Evolutionary conservation across 2,113 vertebrate genomes (phyloP), one percentile per base, ranked within the genome.

Genomic region (Aegotheles bennettii): DNA sequence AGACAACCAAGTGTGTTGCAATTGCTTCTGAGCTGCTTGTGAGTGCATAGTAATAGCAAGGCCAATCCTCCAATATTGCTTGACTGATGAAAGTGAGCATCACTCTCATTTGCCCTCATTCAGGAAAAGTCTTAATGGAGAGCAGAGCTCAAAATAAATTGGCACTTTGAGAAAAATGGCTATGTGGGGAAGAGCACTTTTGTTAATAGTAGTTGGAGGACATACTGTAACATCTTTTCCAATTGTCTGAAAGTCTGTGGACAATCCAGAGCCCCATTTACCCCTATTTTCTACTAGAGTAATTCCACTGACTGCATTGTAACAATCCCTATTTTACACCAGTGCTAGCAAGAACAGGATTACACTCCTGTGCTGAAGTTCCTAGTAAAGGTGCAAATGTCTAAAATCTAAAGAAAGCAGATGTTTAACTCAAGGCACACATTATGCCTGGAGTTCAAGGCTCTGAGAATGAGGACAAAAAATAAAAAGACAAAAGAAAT

Each of bases 31-130:
- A 97, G 80, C 60, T 90, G 90, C 92, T 81, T 68, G 85, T 93
- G 91, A 97, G 95, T 84, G 85, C 92, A 93, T 81, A 92, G 85
- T 77, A 96, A 95, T 84, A 96, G 83, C 76, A 96, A 93, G 82
- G 73, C 90, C 71, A 54, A 87, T 54, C 36, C 92, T 93, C 67
- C 29, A 84, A 8, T 63, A 60, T 47, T 36, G 76, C 83, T 67
- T 10, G 6, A 59, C 71, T 96, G 94, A 97, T 97, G 95, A 84
- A 95, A 92, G 90, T 78, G 93, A 92, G 88, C 94, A 96, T 95
- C 93, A 89, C 40, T 84, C 87, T 95, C 93, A 94, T 97, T 96
- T 97, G 79, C 92, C 90, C 94, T 93, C 90, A 94, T 96, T 96
- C 94, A 95, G 84, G 51, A 64, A 65, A 91, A 95, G 76, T 93